Conservation (phyloP, 2,888 invertebrate species). For the Acrobasis repandana region DNA sequence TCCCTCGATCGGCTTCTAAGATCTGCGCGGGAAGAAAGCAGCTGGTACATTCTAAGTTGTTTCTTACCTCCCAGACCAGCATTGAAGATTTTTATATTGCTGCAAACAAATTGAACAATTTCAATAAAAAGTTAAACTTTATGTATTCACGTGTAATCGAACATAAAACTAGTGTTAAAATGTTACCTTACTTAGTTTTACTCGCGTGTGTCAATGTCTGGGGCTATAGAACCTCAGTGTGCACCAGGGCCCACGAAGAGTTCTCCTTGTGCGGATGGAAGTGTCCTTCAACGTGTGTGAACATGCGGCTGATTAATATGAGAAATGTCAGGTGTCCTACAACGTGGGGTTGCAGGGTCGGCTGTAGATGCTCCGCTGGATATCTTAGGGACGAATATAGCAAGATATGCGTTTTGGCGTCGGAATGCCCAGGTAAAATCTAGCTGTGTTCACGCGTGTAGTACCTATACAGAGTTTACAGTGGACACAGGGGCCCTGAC, state of each 20-base stretch:
- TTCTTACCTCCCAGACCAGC: too few species aligned
- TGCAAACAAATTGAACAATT: too few species aligned
- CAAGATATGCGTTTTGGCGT: conserved; percentile 59
- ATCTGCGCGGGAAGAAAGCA: too few species aligned
- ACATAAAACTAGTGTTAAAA: not conserved
- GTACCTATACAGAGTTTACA: too few species aligned
- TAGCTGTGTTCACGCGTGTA: not conserved
- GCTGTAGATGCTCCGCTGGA: conserved; percentile 67
- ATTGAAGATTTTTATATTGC: too few species aligned
- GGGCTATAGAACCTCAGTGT: conserved; percentile 56
- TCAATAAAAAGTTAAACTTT: too few species aligned
- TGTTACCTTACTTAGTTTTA: not conserved
- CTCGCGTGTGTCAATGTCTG: conserved; percentile 20
- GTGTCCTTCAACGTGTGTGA: conserved; percentile 72
- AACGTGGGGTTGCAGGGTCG: conserved; percentile 68
- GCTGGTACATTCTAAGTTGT: too few species aligned
- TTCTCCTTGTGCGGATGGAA: conserved; percentile 68
- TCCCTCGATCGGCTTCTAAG: too few species aligned
- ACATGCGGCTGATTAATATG: conserved; percentile 48
- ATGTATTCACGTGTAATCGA: too few species aligned
- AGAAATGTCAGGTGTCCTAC: conserved; percentile 44
- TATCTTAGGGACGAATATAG: conserved; percentile 64
- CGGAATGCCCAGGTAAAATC: conserved; percentile 61
- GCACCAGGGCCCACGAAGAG: conserved; percentile 57
- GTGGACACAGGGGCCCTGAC: too few species aligned